phyloP scores from a whole-genome alignment of 1,140 invertebrate genomes.

The Drosophila quadrilineata region DNA sequence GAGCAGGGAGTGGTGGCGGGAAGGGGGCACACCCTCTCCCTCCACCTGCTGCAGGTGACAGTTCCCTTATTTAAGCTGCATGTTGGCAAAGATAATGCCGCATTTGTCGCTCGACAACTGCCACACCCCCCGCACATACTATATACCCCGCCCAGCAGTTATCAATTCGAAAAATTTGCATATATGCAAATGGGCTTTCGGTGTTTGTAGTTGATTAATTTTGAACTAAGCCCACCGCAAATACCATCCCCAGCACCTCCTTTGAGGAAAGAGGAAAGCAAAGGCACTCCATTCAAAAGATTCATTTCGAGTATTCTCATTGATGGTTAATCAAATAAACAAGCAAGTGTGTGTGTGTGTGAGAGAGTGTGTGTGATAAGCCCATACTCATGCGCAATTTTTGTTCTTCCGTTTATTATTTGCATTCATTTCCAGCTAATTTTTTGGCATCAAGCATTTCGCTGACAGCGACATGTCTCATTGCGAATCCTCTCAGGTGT shows the following conservation, averaged over 20 bases:
- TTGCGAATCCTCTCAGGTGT: constrained; percentile 1
- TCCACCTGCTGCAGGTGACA: constrained; percentile 22
- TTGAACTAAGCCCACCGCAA: not conserved
- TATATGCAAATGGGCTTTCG: constrained; percentile 34
- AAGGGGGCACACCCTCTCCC: too few relatives aligned
- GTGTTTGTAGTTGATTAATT: constrained; percentile 44
- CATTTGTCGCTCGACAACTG: not conserved
- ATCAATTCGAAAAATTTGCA: constrained; percentile 42
- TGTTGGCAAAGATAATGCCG: not conserved
- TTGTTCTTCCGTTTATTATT: not conserved
- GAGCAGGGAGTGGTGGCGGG: not conserved
- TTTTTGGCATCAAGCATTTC: not conserved
- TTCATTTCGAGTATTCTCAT: too few relatives aligned
- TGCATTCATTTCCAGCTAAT: not conserved
- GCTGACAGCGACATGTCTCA: not conserved
- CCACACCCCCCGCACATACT: not conserved
- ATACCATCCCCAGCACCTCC: constrained; percentile 5
- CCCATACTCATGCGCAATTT: not conserved
- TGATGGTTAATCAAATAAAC: constrained; percentile 68
- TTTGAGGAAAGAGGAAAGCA: too few relatives aligned
- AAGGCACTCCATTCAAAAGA: constrained; percentile 6
- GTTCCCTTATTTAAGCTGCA: constrained; percentile 9
- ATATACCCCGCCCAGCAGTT: not conserved
- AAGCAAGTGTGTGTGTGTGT: constrained; percentile 22
- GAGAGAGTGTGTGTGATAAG: not conserved